These are phyloP conservation scores for Acridotheres tristis DNA, from an alignment of 2,797 vertebrate species.

Conservation along the genomic window DNA sequence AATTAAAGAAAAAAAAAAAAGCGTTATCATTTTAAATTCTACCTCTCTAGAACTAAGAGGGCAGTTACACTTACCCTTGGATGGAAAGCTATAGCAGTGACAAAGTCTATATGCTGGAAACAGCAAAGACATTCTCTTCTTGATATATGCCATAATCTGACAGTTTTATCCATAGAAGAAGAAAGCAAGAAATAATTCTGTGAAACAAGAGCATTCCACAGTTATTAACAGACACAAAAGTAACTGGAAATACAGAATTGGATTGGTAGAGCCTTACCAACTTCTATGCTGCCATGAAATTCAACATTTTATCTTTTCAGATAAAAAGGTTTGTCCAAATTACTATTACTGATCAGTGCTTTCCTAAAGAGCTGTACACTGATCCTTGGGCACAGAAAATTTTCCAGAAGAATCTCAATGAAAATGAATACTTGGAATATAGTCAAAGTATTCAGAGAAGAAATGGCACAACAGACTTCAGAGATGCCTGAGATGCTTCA, in stretches of 20 bases:
- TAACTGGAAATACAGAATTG: neutral
- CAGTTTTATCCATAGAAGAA: constrained; percentile 99
- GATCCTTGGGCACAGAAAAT: neutral
- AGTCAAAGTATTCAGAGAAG: neutral
- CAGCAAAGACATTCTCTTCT: constrained; percentile 98
- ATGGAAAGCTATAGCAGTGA: constrained; percentile 98
- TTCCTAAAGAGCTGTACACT: neutral
- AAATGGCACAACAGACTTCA: neutral
- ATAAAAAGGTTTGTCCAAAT: neutral
- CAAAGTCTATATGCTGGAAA: constrained; percentile 99
- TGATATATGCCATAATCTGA: constrained; percentile 98
- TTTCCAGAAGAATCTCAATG: neutral
- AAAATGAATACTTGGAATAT: neutral
- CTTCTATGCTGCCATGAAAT: neutral
- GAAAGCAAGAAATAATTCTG: constrained; percentile 99
- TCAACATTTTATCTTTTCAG: neutral
- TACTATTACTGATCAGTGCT: neutral
- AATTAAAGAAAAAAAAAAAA: neutral
- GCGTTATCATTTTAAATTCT: neutral
- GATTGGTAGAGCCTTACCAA: neutral
- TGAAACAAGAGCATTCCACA: constrained; percentile 15
- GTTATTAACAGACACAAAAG: neutral
- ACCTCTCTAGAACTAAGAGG: neutral
- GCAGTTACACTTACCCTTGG: constrained; percentile 87
- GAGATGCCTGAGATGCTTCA: neutral